phyloP scores from a whole-genome alignment of 1,140 invertebrate species.

The Tyrophagus putrescentiae region DNA sequence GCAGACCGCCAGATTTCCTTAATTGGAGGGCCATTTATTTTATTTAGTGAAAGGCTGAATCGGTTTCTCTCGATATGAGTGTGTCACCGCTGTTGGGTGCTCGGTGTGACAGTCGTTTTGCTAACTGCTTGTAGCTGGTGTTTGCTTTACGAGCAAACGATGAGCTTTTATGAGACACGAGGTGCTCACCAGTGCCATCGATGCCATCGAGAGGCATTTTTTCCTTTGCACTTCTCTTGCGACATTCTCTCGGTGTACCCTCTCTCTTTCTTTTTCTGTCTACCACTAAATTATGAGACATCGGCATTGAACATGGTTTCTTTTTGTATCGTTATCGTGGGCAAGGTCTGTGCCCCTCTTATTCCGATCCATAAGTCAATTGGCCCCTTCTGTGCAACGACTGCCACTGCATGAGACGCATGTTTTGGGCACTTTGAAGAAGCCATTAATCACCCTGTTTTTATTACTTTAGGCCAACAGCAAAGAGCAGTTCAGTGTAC shows the following conservation, averaged over 20 bases:
- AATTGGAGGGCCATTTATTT: constrained; percentile 4
- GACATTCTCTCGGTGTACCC: not conserved
- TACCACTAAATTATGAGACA: not conserved
- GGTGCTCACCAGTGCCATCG: not conserved
- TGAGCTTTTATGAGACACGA: constrained; percentile 11
- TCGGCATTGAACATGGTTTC: no score
- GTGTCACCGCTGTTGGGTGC: no score
- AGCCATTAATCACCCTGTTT: constrained; percentile 10
- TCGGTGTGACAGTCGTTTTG: no score
- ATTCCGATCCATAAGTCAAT: not conserved
- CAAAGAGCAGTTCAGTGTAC: no score
- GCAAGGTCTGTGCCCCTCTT: not conserved
- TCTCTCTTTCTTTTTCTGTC: not conserved
- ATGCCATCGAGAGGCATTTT: not conserved
- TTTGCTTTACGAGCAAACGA: constrained; percentile 10
- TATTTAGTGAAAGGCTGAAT: constrained; percentile 3
- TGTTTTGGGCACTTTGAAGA: constrained; percentile 14
- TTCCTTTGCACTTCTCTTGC: no score
- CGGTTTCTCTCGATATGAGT: not conserved
- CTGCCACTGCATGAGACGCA: not conserved
- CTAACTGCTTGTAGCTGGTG: constrained; percentile 9
- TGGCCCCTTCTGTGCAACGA: not conserved
- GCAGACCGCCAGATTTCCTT: constrained; percentile 9
- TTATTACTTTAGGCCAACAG: constrained; percentile 10
- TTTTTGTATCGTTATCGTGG: not conserved